Evolutionary conservation across 2,888 invertebrate genomes (phyloP).

Genomic region (Antheraea yamamai): DNA sequence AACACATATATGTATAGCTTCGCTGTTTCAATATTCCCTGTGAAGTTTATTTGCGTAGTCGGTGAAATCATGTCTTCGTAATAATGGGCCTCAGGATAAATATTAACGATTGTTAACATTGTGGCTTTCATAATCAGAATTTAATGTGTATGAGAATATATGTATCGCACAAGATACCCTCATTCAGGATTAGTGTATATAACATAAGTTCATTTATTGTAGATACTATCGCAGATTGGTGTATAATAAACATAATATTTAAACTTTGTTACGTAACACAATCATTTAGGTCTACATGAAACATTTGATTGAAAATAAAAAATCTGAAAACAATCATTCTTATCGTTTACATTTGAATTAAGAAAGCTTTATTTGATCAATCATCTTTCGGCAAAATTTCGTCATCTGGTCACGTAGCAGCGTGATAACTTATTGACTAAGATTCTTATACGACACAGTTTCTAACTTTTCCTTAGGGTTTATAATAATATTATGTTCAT

Average conservation of each 20-base stretch:
- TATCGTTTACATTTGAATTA: slow-evolving; percentile 22
- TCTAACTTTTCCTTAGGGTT: slow-evolving; percentile 4
- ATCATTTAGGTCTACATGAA: neutral
- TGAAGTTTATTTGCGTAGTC: neutral
- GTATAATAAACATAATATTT: neutral
- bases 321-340: neutral
- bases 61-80: neutral
- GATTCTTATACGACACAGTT: neutral
- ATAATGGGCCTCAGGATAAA: neutral
- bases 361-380: slow-evolving; percentile 17
- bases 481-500: slow-evolving; percentile 15
- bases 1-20: neutral
- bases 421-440: slow-evolving; percentile 6
- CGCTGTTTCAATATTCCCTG: neutral
- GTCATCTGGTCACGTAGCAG: slow-evolving; percentile 2
- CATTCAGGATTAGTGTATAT: neutral
- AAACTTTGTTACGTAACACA: neutral
- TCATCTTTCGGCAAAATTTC: slow-evolving; percentile 6
- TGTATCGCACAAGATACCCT: neutral
- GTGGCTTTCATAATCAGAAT: neutral
- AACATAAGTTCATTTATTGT: neutral
- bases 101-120: neutral
- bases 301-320: neutral
- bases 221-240: neutral
- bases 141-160: neutral